phyloP scores from a whole-genome alignment of 2,888 invertebrate species.

The Halictus ligatus region DNA sequence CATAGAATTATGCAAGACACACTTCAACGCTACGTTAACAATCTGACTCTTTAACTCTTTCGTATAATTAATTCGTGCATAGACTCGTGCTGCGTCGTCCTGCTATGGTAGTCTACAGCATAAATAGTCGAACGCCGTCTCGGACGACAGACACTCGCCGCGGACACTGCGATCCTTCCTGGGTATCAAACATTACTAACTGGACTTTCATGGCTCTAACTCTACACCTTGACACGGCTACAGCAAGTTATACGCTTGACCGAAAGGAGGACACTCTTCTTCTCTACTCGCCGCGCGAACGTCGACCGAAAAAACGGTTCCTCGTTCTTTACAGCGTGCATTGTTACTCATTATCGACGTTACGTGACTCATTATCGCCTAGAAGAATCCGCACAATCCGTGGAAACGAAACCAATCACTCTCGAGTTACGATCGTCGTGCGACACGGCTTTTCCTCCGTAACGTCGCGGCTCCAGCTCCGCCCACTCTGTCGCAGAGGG shows the following conservation, averaged over 20 bases:
- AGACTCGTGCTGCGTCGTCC: constrained; percentile 10
- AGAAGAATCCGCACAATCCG: not conserved
- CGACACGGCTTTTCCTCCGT: constrained; percentile 1
- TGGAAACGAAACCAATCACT: constrained; percentile 9
- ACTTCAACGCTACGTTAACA: constrained; percentile 46
- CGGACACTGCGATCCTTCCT: not conserved
- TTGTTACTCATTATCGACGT: no score
- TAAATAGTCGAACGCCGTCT: constrained; percentile 11
- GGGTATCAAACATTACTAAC: constrained; percentile 8
- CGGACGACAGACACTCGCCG: not conserved
- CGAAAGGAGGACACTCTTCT: not conserved
- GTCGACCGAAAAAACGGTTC: not conserved
- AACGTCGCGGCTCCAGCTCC: not conserved
- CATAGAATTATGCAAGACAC: constrained; percentile 46
- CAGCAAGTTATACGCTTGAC: constrained; percentile 3
- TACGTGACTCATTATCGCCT: no score
- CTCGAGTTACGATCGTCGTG: no score
- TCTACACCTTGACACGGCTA: constrained; percentile 7
- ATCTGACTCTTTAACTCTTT: constrained; percentile 35
- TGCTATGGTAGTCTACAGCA: constrained; percentile 25
- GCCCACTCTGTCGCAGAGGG: not conserved
- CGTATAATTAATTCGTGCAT: constrained; percentile 22
- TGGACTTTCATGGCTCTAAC: constrained; percentile 5
- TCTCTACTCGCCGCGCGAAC: not conserved
- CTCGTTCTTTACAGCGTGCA: not conserved